Base-by-base conservation (phyloP, 2,113 vertebrate genomes). In the Prolemur simus region DNA sequence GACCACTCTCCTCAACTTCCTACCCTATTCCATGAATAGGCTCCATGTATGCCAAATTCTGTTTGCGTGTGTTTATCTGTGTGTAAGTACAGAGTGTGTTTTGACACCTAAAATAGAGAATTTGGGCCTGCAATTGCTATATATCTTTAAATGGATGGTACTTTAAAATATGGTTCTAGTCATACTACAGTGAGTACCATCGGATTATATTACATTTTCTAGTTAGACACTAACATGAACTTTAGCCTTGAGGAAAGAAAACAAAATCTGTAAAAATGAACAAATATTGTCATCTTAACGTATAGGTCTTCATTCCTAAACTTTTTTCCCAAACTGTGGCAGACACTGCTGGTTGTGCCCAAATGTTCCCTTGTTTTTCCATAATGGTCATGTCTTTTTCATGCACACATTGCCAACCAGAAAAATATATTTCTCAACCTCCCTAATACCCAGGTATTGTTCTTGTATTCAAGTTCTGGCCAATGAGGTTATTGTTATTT, bases 261-360 rank as follows among this genome's bases (percentile, higher is more conserved):
- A 66, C 60, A 78, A 74, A 81, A 47, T 85, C 66, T 94, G 95
- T 95, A 64, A 92, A 80, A 91, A 58, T 60, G 14, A 84, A 29
- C 15, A 88, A 85, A 80, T 60, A 27, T 4, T 56, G 7, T 58
- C 17, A 77, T 87, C 78, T 94, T 74, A 91, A 64, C 87, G 39
- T 60, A 49, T 29, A 82, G 13, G 5, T 93, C 9, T 96, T 73
- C 3, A 64, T 78, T 78, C 13, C 66, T 69, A 77, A 91, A 73
- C 1, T 5, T 89, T 60, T 90, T 15, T 12, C 29, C 37, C 42
- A 69, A 77, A 96, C n/a, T 58, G 23, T 88, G 54, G 27, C 58
- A 73, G 77, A 42, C 14, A 52, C 34, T 77, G 12, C 58, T 89
- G 5, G 3, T 74, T 80, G 29, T 89, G 83, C 49, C 42, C 15